These are phyloP conservation scores for Zaprionus lachaisei DNA, from an alignment of 1,140 invertebrate genomes.

Conservation along the genomic window DNA sequence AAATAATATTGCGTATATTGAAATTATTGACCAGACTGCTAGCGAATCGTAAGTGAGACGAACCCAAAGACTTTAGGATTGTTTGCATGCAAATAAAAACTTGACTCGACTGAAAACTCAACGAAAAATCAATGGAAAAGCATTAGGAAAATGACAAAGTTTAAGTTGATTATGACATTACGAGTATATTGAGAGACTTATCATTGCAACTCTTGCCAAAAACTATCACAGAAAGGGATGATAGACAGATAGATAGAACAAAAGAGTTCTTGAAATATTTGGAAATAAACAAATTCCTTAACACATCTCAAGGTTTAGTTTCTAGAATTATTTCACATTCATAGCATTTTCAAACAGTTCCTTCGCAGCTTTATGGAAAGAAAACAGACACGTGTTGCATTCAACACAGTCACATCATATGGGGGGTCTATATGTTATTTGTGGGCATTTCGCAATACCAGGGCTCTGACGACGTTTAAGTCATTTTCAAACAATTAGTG, in stretches of 20 bases:
- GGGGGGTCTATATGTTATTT: slow-evolving; percentile 38
- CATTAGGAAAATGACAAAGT: slow-evolving; percentile 26
- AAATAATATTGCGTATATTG: slow-evolving; percentile 73
- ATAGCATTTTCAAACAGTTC: slow-evolving; percentile 10
- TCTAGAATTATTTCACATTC: neutral
- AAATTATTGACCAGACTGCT: slow-evolving; percentile 57
- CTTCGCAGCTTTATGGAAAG: slow-evolving; percentile 24
- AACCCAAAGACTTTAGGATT: slow-evolving; percentile 23
- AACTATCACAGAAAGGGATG: no score
- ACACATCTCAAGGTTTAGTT: no score
- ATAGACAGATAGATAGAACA: no score
- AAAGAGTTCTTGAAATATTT: no score
- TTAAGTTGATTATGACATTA: slow-evolving; percentile 11
- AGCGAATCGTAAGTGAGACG: slow-evolving; percentile 15
- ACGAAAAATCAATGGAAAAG: slow-evolving; percentile 30
- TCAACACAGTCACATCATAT: slow-evolving; percentile 8
- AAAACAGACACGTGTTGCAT: slow-evolving; percentile 28
- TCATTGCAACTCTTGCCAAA: neutral
- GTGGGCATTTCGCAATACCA: slow-evolving; percentile 61
- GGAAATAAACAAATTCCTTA: no score
- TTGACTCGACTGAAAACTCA: slow-evolving; percentile 19
- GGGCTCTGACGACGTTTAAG: slow-evolving; percentile 46
- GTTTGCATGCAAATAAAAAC: slow-evolving; percentile 42
- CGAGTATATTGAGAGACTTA: neutral
- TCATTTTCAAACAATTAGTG: slow-evolving; percentile 78